These are phyloP conservation scores for Biston betularia DNA, from an alignment of 2,888 invertebrate genomes.

Conservation along the genomic window DNA sequence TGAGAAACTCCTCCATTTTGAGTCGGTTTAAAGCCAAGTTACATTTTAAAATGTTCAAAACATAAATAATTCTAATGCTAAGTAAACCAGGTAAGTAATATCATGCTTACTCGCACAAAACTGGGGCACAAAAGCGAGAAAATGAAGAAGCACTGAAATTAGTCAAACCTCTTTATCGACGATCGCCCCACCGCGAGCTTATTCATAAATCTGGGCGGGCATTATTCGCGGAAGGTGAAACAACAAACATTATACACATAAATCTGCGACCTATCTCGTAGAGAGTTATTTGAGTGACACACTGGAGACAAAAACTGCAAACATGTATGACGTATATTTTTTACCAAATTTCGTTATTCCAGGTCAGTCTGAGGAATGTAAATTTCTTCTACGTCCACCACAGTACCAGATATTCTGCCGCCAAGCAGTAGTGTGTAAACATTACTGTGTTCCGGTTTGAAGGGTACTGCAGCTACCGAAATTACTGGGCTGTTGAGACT, in stretches of 20 bases:
- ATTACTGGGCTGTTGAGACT: no score
- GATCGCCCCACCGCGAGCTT: conserved; percentile 75
- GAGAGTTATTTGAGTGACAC: conserved; percentile 65
- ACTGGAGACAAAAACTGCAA: conserved; percentile 45
- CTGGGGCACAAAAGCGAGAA: conserved; percentile 41
- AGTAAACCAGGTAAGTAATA: conserved; percentile 17
- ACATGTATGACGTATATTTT: conserved; percentile 18
- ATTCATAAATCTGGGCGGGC: conserved; percentile 81
- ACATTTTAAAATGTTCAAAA: no score
- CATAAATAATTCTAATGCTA: no score
- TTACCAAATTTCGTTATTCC: no score
- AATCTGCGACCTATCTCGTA: conserved; percentile 83
- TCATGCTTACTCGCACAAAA: conserved; percentile 24
- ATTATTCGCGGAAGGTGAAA: conserved; percentile 84
- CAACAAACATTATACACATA: conserved; percentile 85
- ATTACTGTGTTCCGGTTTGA: no score
- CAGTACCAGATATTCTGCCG: no score
- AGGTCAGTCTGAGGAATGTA: no score
- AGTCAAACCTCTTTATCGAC: conserved; percentile 70
- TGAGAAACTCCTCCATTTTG: no score
- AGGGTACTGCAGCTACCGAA: no score
- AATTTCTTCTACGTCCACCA: no score
- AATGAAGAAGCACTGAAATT: conserved; percentile 51
- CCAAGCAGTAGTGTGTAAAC: no score
- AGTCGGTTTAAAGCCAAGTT: no score